A percentile compares a stretch with the other conserved stretches of the same genome.
These are phyloP conservation scores for Homarus americanus DNA, from an alignment of 1,140 invertebrate species.

Conservation along the genomic window DNA sequence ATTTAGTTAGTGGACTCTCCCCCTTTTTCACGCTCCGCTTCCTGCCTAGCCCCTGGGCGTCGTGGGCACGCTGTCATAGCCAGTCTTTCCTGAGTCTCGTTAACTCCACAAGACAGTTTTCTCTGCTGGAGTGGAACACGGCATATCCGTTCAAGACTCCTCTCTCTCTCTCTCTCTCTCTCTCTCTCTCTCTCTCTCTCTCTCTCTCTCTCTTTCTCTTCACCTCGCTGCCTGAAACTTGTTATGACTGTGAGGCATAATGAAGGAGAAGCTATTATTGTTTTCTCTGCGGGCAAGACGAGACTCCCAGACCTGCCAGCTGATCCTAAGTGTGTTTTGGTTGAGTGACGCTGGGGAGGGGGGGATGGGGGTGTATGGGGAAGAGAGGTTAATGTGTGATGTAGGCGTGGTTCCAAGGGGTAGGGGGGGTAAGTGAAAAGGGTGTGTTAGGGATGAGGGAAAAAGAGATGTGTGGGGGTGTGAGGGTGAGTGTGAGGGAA, in stretches of 20 bases:
- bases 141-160: not conserved
- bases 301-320: not conserved
- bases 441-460: not conserved
- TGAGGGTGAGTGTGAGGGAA: not conserved
- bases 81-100: not conserved
- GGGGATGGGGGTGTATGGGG: not conserved
- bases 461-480: not conserved
- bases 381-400: not conserved
- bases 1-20: not conserved
- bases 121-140: not conserved
- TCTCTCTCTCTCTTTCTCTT: not conserved
- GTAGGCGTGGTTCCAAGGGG: no score
- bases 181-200: not conserved
- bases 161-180: not conserved
- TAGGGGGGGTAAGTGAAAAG: not conserved
- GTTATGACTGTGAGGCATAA: not conserved
- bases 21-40: not conserved
- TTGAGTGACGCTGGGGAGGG: not conserved
- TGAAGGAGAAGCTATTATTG: not conserved
- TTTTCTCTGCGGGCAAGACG: not conserved
- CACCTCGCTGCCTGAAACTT: not conserved
- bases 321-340: not conserved
- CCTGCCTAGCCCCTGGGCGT: not conserved
- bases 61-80: not conserved
- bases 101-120: not conserved